Evolutionary conservation across 2,113 vertebrate genomes (phyloP).

Genomic region (Neopipo cinnamomea): DNA sequence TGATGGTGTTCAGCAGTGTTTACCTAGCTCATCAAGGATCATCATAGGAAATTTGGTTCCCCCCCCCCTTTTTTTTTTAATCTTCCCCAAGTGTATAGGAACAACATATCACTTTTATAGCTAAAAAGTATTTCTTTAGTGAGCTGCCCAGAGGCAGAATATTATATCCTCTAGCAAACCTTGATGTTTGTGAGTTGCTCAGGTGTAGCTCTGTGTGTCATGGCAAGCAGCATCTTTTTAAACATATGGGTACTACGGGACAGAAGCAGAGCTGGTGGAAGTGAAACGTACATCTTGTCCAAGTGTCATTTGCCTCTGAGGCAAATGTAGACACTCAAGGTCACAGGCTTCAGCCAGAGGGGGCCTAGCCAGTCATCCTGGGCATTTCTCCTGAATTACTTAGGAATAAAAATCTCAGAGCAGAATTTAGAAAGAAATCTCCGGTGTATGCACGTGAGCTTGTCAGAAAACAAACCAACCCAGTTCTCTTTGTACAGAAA

Average conservation of each 20-base stretch:
- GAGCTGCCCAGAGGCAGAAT: background rate
- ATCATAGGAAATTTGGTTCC: background rate
- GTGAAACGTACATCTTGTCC: background rate
- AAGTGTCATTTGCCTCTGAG: background rate
- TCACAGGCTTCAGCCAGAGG: background rate
- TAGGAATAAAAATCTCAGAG: background rate
- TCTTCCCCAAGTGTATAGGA: background rate
- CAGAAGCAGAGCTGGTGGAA: background rate
- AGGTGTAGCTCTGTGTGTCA: background rate
- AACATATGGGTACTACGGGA: fast-evolving
- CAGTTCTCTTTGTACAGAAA: background rate
- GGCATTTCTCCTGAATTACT: background rate
- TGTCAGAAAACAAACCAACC: background rate
- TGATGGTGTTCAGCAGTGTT: background rate
- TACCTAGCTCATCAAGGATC: background rate
- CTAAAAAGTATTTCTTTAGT: background rate
- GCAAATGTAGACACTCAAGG: background rate
- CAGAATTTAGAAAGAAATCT: background rate
- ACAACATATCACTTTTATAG: background rate
- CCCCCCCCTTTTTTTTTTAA: background rate
- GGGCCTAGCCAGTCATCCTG: background rate
- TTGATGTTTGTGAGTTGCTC: background rate
- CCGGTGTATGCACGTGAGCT: fast-evolving
- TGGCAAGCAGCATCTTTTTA: background rate
- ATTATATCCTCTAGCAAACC: background rate